Evolutionary conservation across 2,113 vertebrate species (phyloP).

Genomic region (Marmota flaviventris): DNA sequence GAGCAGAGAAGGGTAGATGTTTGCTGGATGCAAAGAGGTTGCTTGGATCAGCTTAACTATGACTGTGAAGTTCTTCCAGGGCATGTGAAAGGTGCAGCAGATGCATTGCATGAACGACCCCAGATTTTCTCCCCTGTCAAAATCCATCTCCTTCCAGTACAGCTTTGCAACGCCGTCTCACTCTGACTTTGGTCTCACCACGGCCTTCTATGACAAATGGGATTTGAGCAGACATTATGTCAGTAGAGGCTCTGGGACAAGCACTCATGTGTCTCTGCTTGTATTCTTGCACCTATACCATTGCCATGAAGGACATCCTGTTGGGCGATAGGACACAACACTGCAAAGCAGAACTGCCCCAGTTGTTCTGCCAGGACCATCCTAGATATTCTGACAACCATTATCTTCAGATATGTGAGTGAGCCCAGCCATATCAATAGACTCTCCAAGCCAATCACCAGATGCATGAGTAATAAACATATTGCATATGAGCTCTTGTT

Average conservation of each 20-base stretch:
- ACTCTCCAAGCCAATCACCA: background rate
- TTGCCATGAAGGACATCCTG: background rate
- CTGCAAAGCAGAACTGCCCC: background rate
- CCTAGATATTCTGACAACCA: background rate
- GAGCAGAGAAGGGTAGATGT: conserved; percentile 42
- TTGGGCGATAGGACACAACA: background rate
- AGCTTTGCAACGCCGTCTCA: background rate
- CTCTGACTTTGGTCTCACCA: background rate
- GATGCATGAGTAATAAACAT: background rate
- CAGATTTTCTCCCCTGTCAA: background rate
- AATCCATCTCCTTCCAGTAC: background rate
- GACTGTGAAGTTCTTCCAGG: background rate
- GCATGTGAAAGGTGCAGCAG: background rate
- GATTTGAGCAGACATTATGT: background rate
- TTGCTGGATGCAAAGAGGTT: conserved; percentile 67
- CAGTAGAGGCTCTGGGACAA: background rate
- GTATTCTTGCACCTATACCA: background rate
- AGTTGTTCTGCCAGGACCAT: background rate
- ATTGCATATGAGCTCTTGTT: background rate
- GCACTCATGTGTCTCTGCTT: background rate
- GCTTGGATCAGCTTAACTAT: conserved; percentile 62
- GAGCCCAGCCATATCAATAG: background rate
- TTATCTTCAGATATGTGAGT: background rate
- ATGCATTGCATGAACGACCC: background rate
- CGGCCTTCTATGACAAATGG: background rate